Percentiles rank a stretch among this genome's conserved stretches.
phyloP scores from a whole-genome alignment of 2,113 vertebrate species.

The Chaetodon trifascialis region DNA sequence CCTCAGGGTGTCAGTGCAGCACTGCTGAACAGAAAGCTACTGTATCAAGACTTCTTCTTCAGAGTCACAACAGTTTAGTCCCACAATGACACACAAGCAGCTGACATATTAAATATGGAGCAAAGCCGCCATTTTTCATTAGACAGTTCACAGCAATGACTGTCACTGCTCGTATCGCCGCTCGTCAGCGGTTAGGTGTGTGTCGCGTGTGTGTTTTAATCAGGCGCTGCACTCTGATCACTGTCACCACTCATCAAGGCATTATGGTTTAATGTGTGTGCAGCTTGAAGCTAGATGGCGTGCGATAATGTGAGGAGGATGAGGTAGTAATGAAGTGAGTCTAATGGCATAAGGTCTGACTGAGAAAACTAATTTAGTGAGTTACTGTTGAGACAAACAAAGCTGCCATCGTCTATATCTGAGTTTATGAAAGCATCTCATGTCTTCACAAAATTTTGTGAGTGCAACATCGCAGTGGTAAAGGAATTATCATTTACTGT shows the following conservation, averaged over 20 bases:
- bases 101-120: slow-evolving; percentile 63
- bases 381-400: slow-evolving; percentile 4
- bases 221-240: background rate
- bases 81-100: slow-evolving; percentile 20
- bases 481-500: too few species aligned
- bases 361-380: slow-evolving; percentile 48
- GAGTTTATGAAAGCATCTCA: background rate
- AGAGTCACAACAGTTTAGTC: slow-evolving; percentile 34
- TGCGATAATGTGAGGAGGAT: slow-evolving; percentile 26
- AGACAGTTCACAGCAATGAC: slow-evolving; percentile 24
- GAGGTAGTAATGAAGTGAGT: slow-evolving; percentile 34
- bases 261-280: slow-evolving; percentile 1
- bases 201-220: slow-evolving; percentile 17
- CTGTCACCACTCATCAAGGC: slow-evolving; percentile 45
- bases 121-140: slow-evolving; percentile 53
- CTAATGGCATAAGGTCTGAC: slow-evolving; percentile 16
- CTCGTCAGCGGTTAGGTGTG: slow-evolving; percentile 4
- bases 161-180: slow-evolving; percentile 28
- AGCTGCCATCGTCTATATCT: background rate
- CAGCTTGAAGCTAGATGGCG: slow-evolving; percentile 28
- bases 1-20: slow-evolving; percentile 67
- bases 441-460: too few species aligned
- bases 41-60: background rate
- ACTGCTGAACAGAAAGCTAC: slow-evolving; percentile 18
- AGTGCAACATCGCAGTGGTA: too few species aligned